Evolutionary conservation across 2,113 vertebrate species (phyloP), one percentile per base, ranked within the genome.

Genomic region (Crotalus viridis): DNA sequence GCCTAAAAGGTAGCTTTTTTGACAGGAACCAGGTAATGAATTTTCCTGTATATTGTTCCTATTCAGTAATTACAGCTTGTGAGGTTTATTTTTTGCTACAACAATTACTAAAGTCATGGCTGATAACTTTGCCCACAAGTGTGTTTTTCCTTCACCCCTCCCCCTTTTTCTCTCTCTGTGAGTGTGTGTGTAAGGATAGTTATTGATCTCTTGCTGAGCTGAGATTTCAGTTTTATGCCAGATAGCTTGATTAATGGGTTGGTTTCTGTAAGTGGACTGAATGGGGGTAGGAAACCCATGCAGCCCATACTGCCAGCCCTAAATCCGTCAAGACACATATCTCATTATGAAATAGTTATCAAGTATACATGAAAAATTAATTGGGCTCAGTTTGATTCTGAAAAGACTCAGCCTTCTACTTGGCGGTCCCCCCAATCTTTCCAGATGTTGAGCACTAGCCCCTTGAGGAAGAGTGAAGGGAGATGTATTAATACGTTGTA

Each of bases 401-500:
- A 98, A 97, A 98, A 98, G 97, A 97, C 98, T 98, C 97, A 95
- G 97, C 97, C 97, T 97, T 98, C 98, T 95, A 97, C 97, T 98
- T 97, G 97, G 97, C 96, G 96, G 94, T 91, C 94, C 98, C 97
- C 98, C 98, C 96, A 97, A 98, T 98, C 98, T 98, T 98, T 99
- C 99, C 99, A 99, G 99, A 99, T 99, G 99, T 99, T 99, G 97
- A 97, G 95, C 95, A 91, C 98, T 96, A 96, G 97, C 99, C 99
- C 98, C 98, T 98, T 96, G 99, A 99, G 98, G 97, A 98, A 96
- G 98, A 97, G 98, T 97, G 95, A 98, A 98, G 98, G 98, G 98
- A 99, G 98, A 98, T 98, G 98, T 99, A 99, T 99, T 99, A 99
- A 99, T 99, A 99, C 99, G 99, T 99, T 98, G 99, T 99, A 99